phyloP scores from a whole-genome alignment of 1,140 invertebrate genomes.

The Caenorhabditis briggsae region DNA sequence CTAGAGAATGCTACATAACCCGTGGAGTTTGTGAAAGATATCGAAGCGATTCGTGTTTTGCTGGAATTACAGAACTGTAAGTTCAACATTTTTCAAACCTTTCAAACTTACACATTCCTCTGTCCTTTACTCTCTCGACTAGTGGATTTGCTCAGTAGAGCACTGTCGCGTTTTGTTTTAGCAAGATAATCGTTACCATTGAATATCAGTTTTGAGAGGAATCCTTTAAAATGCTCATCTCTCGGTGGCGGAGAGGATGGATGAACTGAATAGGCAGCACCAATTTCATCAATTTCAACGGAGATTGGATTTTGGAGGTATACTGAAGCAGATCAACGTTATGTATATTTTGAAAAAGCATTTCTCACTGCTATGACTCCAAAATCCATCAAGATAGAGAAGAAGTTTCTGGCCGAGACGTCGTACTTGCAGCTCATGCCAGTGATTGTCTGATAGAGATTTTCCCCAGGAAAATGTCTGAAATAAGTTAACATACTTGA shows the following conservation, averaged over 20 bases:
- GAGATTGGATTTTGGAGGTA: slow-evolving; percentile 81
- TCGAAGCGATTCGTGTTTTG: slow-evolving; percentile 57
- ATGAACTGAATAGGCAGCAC: slow-evolving; percentile 44
- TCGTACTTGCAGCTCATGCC: slow-evolving; percentile 91
- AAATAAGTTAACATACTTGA: background rate
- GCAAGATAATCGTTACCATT: slow-evolving; percentile 62
- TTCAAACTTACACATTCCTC: slow-evolving; percentile 56
- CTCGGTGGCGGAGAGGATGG: slow-evolving; percentile 17
- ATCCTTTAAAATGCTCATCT: slow-evolving; percentile 62
- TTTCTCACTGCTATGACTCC: slow-evolving; percentile 70
- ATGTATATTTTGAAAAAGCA: background rate
- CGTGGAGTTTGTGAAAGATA: slow-evolving; percentile 64
- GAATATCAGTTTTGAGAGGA: slow-evolving; percentile 57
- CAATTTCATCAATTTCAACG: slow-evolving; percentile 62
- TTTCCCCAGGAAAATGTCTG: slow-evolving; percentile 81
- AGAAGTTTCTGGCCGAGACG: slow-evolving; percentile 87
- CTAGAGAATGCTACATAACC: slow-evolving; percentile 58
- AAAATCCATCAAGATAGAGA: slow-evolving; percentile 86
- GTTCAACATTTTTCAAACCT: background rate
- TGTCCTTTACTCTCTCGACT: slow-evolving; percentile 56
- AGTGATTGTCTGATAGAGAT: slow-evolving; percentile 90
- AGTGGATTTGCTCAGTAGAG: slow-evolving; percentile 35
- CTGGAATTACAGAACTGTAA: slow-evolving; percentile 11
- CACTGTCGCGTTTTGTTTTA: slow-evolving; percentile 52
- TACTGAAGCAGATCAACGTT: slow-evolving; percentile 24